Evolutionary conservation across 2,888 invertebrate species (phyloP).

Genomic region (Chalcosyrphus nemorum): DNA sequence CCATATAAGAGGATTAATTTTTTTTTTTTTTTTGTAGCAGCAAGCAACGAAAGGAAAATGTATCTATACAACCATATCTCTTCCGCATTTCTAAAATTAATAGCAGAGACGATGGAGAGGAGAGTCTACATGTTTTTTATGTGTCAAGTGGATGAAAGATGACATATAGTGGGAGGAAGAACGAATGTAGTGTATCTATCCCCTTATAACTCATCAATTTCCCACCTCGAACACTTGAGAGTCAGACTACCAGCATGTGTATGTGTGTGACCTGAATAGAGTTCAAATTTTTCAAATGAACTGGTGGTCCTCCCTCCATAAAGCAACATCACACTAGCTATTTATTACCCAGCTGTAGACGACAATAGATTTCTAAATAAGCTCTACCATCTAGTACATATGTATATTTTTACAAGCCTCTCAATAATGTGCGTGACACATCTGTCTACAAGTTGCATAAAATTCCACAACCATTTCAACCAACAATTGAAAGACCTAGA

Average conservation of each 20-base stretch:
- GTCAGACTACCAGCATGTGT: constrained; percentile 25
- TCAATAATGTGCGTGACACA: constrained; percentile 62
- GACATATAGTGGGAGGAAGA: constrained; percentile 12
- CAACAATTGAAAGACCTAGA: constrained; percentile 73
- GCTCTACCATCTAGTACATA: too few species aligned
- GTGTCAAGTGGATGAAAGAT: constrained; percentile 67
- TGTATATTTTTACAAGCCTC: background rate
- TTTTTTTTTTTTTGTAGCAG: background rate
- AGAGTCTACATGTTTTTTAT: constrained; percentile 5
- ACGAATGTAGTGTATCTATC: constrained; percentile 7
- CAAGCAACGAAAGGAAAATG: constrained; percentile 10
- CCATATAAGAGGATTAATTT: constrained; percentile 34
- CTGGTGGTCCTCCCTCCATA: constrained; percentile 32
- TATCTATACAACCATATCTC: background rate
- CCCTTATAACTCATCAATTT: constrained; percentile 59
- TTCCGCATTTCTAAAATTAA: constrained; percentile 63
- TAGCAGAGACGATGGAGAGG: constrained; percentile 7
- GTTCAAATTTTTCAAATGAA: constrained; percentile 78
- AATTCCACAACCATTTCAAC: constrained; percentile 72
- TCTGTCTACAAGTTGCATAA: constrained; percentile 71
- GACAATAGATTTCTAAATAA: constrained; percentile 46
- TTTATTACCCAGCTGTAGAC: background rate
- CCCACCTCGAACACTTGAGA: constrained; percentile 50
- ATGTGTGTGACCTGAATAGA: constrained; percentile 81
- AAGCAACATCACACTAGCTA: constrained; percentile 18